Conservation (phyloP, 2,888 invertebrate species). For the Tenthredo scrophulariae region DNA sequence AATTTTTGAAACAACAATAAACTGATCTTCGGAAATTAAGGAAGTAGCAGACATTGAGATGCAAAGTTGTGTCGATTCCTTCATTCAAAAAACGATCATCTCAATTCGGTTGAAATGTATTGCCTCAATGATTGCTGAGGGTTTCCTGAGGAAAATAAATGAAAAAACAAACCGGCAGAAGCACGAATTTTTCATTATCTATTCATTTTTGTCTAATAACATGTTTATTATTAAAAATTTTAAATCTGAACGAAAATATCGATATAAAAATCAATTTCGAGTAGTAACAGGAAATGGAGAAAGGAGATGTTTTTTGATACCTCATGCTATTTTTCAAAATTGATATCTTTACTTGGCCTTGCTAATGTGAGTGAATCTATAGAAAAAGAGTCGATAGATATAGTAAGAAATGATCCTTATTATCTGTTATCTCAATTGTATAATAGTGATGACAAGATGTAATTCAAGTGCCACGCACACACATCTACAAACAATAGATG, state of each 20-base stretch:
- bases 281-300: not conserved
- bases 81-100: not conserved
- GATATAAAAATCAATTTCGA: not conserved
- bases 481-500: not conserved
- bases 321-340: not conserved
- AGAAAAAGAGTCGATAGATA: not conserved
- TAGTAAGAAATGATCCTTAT: not conserved
- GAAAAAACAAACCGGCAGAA: not conserved
- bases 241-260: not conserved
- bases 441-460: conserved; percentile 34
- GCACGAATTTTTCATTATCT: not conserved
- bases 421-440: conserved; percentile 23
- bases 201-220: not conserved
- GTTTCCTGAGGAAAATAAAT: too few relatives aligned
- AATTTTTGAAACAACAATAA: not conserved
- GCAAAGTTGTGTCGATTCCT: not conserved
- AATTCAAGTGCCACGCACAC: not conserved
- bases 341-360: not conserved
- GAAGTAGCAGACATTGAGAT: not conserved
- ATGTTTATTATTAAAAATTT: not conserved
- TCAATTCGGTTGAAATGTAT: too few relatives aligned
- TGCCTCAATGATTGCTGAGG: too few relatives aligned
- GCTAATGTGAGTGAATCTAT: not conserved
- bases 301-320: not conserved
- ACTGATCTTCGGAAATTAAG: not conserved